phyloP scores from a whole-genome alignment of 2,797 vertebrate genomes.

The Menidia menidia region DNA sequence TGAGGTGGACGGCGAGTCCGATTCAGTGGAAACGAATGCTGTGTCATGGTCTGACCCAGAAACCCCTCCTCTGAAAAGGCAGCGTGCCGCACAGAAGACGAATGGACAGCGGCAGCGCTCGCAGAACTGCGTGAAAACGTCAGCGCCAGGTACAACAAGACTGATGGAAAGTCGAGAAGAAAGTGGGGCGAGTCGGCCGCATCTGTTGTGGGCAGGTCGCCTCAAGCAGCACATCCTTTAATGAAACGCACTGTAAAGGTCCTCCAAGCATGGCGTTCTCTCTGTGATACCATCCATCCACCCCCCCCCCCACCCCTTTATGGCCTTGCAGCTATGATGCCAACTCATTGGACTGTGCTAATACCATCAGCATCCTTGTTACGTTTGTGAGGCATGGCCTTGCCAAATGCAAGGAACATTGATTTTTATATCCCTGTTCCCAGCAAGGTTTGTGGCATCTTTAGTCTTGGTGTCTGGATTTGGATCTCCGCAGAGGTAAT shows the following conservation, averaged over 20 bases:
- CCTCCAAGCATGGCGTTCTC: conserved; percentile 49
- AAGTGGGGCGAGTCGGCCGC: background rate
- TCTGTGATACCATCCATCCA: conserved; percentile 42
- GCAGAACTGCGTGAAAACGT: background rate
- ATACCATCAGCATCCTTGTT: conserved; percentile 66
- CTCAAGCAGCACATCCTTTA: conserved; percentile 32
- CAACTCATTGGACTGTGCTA: conserved; percentile 53
- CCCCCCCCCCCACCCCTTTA: conserved; percentile 36
- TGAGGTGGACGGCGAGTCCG: too few species aligned
- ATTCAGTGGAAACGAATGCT: background rate
- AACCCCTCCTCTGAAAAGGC: background rate
- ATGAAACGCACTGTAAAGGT: conserved; percentile 45
- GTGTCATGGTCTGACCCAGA: background rate
- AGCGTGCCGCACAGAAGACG: background rate
- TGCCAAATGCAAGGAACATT: conserved; percentile 58
- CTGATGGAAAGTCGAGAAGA: conserved; percentile 1
- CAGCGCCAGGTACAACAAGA: background rate
- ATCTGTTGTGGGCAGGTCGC: conserved; percentile 23
- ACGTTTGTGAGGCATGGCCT: conserved; percentile 69
- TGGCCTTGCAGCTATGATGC: conserved; percentile 50
- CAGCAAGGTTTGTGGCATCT: conserved; percentile 38
- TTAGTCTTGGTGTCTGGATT: conserved; percentile 20
- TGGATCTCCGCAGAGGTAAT: background rate
- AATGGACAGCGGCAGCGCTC: background rate
- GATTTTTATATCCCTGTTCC: conserved; percentile 61